Evolutionary conservation across 2,797 vertebrate species (phyloP), one percentile per base, ranked within the genome.

Genomic region (Propithecus deckenii): DNA sequence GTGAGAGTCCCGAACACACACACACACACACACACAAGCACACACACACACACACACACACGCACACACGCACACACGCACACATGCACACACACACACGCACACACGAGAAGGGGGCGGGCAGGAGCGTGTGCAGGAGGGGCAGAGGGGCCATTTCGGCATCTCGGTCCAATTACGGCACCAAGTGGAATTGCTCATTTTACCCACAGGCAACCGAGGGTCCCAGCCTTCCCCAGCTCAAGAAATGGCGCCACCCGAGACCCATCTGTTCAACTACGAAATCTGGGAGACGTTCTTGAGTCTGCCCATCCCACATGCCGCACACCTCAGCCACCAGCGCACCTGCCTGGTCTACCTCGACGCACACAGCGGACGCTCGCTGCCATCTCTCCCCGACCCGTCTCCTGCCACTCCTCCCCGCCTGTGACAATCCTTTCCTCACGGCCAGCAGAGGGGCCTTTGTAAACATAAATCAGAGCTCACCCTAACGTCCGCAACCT

Each of bases 301-400:
- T 32, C 20, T 25, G n/a, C 38, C 30, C 25, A 25, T 7, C 17
- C 43, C 17, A 9, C 4, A 35, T 6, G 30, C 17, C 20, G 48
- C 48, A 23, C 75, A 32, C 2, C 69, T 23, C 50, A 6, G 22
- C 52, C 72, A 38, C 20, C n/a, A 1, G 32, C 2, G 3, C 30
- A 7, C n/a, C 65, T 2, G 9, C 38, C 91, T 18, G 6, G 8
- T 41, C 63, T 11, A 20, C 65, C 61, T 14, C 71, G 15, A 7
- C 5, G 30, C 35, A 9, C 12, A n/a, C 0, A 4, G 2, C 7
- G 4, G 14, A 23, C 0, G 1, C 8, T 4, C 7, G 0, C 0
- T 14, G 4, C n/a, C 57, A 6, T 14, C 6, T 2, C 28, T 8
- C 28, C 0, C 15, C 4, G 0, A 12, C 46, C 23, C 2, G 0